Base-by-base conservation (phyloP, 2,888 invertebrate species). In the Drepanosiphum platanoidis region DNA sequence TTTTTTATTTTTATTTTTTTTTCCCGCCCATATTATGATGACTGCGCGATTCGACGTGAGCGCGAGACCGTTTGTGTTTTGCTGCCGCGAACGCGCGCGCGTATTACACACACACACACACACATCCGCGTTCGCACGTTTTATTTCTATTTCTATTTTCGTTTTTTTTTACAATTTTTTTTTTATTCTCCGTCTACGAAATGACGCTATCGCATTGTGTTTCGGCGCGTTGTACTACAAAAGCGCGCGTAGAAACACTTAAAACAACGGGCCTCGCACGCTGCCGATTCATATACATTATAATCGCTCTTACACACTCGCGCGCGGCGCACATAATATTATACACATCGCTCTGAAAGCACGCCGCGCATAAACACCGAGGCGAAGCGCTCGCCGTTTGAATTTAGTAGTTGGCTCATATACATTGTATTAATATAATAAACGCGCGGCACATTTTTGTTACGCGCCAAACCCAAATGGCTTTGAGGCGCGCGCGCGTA, bases 401-500 rank as follows among this genome's bases (percentile, higher is more conserved):
- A 72, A 72, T 72, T 72, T 52, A 52, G 52, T 46, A 46, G 42
- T 46, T 72, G 30, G 30, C 42, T 72, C 30, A 11, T 72, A 72
- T 30, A 46, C 71, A 72, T 39, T 30, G 42, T 42, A 42, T 27
- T 72, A 42, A 30, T 72, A 36, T 72, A n/a, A n/a, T n/a, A 52
- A 18, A 52, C 52, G 18, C n/a, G 18, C 46, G 46, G 46, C 46
- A 46, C 46, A 46, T 8, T 46, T 46, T 46, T 3, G 18, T 5
- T 52, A 3, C 18, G 22, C 52, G 7, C 22, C 13, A 18, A 46
- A 46, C 13, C 52, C 52, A 52, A 52, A 52, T 52, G 52, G 52
- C 52, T 52, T 5, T 9, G 39, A 18, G n/a, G 46, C 18, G 52
- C 18, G 52, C 1, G 18, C 4, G 52, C 52, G 52, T 52, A 52